Evolutionary conservation across 2,113 vertebrate species (phyloP).

Genomic region (Hyla sarda): DNA sequence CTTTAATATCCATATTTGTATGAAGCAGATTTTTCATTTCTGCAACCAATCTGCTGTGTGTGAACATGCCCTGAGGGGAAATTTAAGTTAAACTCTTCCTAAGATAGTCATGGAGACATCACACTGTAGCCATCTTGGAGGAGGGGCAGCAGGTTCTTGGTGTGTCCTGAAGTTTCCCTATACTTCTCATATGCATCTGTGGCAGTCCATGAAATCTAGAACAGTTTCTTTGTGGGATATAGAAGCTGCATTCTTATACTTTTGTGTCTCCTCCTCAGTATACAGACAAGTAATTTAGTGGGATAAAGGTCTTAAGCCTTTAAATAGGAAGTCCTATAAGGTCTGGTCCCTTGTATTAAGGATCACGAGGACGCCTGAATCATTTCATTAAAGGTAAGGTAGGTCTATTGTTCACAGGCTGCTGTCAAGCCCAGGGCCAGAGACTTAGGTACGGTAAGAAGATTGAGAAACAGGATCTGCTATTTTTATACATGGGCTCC

Average conservation of each 20-base stretch:
- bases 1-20: no score
- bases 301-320: conserved; percentile 3
- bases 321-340: background rate
- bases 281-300: background rate
- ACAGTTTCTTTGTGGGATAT: background rate
- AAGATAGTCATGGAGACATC: no score
- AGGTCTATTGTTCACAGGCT: background rate
- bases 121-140: no score
- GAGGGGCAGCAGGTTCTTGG: no score
- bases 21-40: no score
- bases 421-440: background rate
- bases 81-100: no score
- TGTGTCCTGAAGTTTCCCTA: no score
- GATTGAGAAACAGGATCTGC: conserved; percentile 33
- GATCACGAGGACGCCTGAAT: background rate
- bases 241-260: no score
- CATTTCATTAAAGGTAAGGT: background rate
- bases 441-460: conserved; percentile 14
- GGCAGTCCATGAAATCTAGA: no score
- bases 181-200: no score
- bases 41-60: no score
- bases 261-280: background rate
- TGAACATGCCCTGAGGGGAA: no score
- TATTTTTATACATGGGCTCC: conserved; percentile 2
- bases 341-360: background rate